These are phyloP conservation scores for Carettochelys insculpta DNA, from an alignment of 2,113 vertebrate genomes.

Conservation along the genomic window DNA sequence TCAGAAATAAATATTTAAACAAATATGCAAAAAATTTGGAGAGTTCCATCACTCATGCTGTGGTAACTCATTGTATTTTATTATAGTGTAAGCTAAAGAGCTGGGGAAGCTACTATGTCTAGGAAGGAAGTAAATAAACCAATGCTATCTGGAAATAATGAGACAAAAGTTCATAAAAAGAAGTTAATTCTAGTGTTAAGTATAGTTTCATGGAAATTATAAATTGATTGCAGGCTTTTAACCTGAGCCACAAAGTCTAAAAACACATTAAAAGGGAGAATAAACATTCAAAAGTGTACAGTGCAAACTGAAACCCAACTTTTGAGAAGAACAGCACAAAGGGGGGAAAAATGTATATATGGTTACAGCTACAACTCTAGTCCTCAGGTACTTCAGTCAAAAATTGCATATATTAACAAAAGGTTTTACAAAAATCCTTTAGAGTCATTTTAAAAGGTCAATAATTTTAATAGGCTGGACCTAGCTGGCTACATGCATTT, in stretches of 20 bases:
- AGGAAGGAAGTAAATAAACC: constrained; percentile 59
- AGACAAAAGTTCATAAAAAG: constrained; percentile 54
- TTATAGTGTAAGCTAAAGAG: not conserved
- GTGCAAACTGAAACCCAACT: constrained; percentile 13
- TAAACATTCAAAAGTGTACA: constrained; percentile 52
- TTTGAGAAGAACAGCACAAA: not conserved
- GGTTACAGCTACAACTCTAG: constrained; percentile 20
- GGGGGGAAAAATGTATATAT: not conserved
- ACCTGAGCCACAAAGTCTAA: constrained; percentile 49
- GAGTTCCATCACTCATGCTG: not conserved
- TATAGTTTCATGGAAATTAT: constrained; percentile 42
- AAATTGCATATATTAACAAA: constrained; percentile 40
- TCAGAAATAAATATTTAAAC: rapidly evolving
- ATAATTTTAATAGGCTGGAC: not conserved
- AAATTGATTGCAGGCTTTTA: constrained; percentile 46
- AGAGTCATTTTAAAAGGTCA: constrained; percentile 24
- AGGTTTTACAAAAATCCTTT: constrained; percentile 17
- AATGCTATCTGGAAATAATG: constrained; percentile 53
- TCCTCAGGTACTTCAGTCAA: constrained; percentile 51
- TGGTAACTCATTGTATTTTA: not conserved
- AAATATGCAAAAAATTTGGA: not conserved
- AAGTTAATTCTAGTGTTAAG: constrained; percentile 59
- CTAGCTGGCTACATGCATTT: constrained; percentile 17
- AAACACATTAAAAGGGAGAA: constrained; percentile 44
- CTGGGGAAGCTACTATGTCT: constrained; percentile 17